Evolutionary conservation across 2,888 invertebrate genomes (phyloP), one percentile per base, ranked within the genome.

Genomic region (Ptilodon capucinus): DNA sequence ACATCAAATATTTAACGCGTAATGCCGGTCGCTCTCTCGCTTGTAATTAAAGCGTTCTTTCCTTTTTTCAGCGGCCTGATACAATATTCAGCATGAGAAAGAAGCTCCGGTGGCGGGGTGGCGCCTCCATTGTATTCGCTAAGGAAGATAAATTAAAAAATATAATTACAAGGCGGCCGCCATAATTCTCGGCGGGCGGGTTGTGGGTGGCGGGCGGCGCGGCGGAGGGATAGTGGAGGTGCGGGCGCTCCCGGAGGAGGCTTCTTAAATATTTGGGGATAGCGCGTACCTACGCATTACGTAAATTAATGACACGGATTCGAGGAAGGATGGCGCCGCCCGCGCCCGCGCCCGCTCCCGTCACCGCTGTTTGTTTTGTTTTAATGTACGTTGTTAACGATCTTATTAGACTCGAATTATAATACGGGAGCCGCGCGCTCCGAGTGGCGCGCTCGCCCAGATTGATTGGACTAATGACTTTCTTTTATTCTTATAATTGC

Each of bases 101-200:
- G 90, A 89, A 88, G 89, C 88, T 87, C 74, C 84, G 85, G 89
- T 86, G 86, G 89, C 86, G 80, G 88, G 91, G 91, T 87, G 91
- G 91, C 89, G 89, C 91, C 91, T 89, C 90, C 90, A 91, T 91
- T 91, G 91, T 91, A 89, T 87, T 90, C 92, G 91, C 92, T 92
- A 93, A 93, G 92, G 92, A 93, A 93, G 93, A 93, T 93, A 93
- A 93, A 93, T 93, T 93, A 93, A 93, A 93, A 93, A 93, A 93
- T 93, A 92, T 93, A 93, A 93, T 93, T 93, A 93, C 92, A 92
- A 91, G 91, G 92, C 92, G 91, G 91, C 92, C 92, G 92, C 92
- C 92, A 92, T 92, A 92, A 92, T 91, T 91, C 91, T 91, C 89
- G 85, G 82, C 88, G 76, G 88, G 89, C 81, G 89, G 82, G 78